Evolutionary conservation across 2,888 invertebrate species (phyloP).

Genomic region (Rhyacophila evoluta): DNA sequence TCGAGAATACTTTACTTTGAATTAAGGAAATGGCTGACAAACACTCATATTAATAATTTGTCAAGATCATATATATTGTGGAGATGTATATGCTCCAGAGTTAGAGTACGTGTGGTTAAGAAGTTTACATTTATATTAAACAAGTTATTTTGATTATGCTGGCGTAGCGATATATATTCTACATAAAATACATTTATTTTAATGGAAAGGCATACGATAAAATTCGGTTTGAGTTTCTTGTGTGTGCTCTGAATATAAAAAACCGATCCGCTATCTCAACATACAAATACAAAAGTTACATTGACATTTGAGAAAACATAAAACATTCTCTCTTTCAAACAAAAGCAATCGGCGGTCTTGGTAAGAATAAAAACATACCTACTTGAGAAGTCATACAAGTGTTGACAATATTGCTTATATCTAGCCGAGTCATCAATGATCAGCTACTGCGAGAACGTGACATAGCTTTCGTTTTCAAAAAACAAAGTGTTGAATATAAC

Average conservation of each 20-base stretch:
- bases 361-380: neutral
- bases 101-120: too few relatives aligned
- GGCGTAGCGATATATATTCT: too few relatives aligned
- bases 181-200: too few relatives aligned
- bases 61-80: too few relatives aligned
- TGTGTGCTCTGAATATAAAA: neutral
- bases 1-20: too few relatives aligned
- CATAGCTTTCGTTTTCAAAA: neutral
- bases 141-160: too few relatives aligned
- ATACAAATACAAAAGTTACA: neutral
- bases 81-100: too few relatives aligned
- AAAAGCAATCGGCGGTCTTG: conserved; percentile 6
- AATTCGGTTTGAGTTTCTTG: too few relatives aligned
- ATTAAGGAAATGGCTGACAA: too few relatives aligned
- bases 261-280: neutral
- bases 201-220: too few relatives aligned
- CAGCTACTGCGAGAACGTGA: neutral
- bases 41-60: too few relatives aligned
- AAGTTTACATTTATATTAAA: too few relatives aligned
- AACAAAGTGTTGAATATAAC: neutral
- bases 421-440: neutral
- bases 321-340: neutral
- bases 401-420: neutral
- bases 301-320: neutral
- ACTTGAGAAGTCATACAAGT: neutral